Evolutionary conservation across 1,140 invertebrate species (phyloP).

Genomic region (Armadillidium nasatum): DNA sequence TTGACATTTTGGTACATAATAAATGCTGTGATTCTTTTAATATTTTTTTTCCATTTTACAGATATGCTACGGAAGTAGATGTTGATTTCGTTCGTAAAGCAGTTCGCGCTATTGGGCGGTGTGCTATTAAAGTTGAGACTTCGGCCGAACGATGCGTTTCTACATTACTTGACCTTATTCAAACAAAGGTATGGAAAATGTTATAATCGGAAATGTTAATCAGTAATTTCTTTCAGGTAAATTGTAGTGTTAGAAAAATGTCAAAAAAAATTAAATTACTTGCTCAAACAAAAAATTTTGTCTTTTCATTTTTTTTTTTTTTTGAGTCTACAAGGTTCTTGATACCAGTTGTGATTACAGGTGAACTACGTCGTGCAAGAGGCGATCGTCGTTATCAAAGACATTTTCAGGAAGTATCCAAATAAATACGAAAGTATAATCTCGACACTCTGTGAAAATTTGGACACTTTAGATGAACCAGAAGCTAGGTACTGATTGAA

Average conservation of each 20-base stretch:
- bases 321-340: no score
- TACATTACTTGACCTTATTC: conserved; percentile 96
- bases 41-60: conserved; percentile 42
- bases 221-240: no score
- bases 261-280: no score
- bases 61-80: conserved; percentile 95
- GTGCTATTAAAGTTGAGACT: conserved; percentile 99
- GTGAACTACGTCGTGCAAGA: conserved; percentile 99
- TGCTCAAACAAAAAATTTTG: no score
- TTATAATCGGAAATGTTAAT: conserved; percentile 51
- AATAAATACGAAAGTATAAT: conserved; percentile 99
- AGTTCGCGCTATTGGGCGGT: conserved; percentile 94
- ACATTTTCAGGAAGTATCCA: conserved; percentile 99
- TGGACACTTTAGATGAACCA: conserved; percentile 97
- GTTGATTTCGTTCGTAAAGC: conserved; percentile 99
- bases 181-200: conserved; percentile 68
- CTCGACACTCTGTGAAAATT: conserved; percentile 93
- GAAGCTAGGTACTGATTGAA: conserved; percentile 66
- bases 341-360: conserved; percentile 45
- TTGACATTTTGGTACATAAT: no score
- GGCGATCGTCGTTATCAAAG: conserved; percentile 99
- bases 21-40: no score
- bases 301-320: no score
- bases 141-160: conserved; percentile 97
- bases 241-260: no score